Evolutionary conservation across 2,113 vertebrate genomes (phyloP), one percentile per base, ranked within the genome.

Genomic region (Triplophysa dalaica): DNA sequence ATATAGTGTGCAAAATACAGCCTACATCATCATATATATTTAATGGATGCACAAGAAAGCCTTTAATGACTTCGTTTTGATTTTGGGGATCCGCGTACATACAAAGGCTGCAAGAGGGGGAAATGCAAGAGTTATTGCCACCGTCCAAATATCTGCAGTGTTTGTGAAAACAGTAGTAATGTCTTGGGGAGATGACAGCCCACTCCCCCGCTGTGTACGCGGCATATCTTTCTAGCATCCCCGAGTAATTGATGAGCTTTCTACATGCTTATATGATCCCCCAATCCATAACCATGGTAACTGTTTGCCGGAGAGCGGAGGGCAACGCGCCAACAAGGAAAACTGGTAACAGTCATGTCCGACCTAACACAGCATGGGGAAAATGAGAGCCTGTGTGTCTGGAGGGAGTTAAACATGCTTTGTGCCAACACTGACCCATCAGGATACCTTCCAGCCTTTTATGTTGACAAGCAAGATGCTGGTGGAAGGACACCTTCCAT

Each of bases 241-340:
- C 61, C 43, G 84, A 86, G 87, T 68, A 84, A 84, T 56, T 80
- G 86, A 82, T 86, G 90, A 87, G 88, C 91, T 90, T 87, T 89
- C 82, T 83, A 62, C 48, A 88, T 85, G 85, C 73, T 87, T 89
- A 89, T 86, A 86, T 81, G 5, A 60, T 63, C 79, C 61, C 52
- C 82, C 81, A 81, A 84, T 81, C 84, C 68, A 89, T 85, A 85
- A 83, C 85, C 85, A 85, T 86, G 84, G 88, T 81, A 85, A 88
- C 87, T 22, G 80, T 85, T 77, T 76, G 67, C 86, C 81, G 79
- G 85, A 85, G 64, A 81, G 79, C 82, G 82, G 83, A 77, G 24
- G 76, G 14, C 29, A 75, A 66, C 50, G 13, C 22, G 19, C 70
- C 8, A 77, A 81, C 72, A 78, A 52, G 77, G 79, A 74, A 79